Evolutionary conservation across 2,797 vertebrate genomes (phyloP), one percentile per base, ranked within the genome.

Genomic region (Micromesistius poutassou): DNA sequence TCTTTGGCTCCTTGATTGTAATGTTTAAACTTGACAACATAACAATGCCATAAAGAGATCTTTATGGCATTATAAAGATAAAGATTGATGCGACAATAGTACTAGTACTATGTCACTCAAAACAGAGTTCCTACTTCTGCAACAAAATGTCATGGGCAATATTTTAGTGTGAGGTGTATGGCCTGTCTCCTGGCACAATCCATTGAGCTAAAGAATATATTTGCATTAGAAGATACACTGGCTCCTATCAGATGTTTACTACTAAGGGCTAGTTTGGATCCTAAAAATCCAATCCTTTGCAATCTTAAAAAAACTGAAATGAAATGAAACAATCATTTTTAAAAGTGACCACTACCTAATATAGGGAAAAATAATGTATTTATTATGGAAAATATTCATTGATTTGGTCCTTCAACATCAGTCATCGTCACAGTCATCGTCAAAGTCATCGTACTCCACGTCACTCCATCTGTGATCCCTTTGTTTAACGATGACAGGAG

Each of bases 401-500:
- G 46, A 19, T 50, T 50, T 50, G 46, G 46, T 50, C 22, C 22
- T 50, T 50, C 46, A 16, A 42, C 12, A 16, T 42, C 40, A 42
- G 12, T 14, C 35, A 36, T 50, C 4, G 5, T 19, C 46, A 19
- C 16, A 42, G 12, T 16, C 8, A 8, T 50, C 19, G 1, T 19
- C 46, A 19, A 1, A 0, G n/a, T 66, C 25, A 10, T 66, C n/a
- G 10, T 28, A 25, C n/a, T 66, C 25, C 28, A 28, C 62, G 25
- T 28, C 62, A 66, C 62, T 66, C n/a, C n/a, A 66, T 10, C 25
- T 10, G 1, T 28, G n/a, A 28, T 28, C 9, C 62, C n/a, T 66
- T 66, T 25, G n/a, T 8, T 66, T 28, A 10, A 10, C 0, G 62
- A 28, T 78, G 50, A 91, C 84, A 30, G 85, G 77, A 30, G 84